phyloP scores from a whole-genome alignment of 2,888 invertebrate species.

The Synanthedon andrenaeformis region DNA sequence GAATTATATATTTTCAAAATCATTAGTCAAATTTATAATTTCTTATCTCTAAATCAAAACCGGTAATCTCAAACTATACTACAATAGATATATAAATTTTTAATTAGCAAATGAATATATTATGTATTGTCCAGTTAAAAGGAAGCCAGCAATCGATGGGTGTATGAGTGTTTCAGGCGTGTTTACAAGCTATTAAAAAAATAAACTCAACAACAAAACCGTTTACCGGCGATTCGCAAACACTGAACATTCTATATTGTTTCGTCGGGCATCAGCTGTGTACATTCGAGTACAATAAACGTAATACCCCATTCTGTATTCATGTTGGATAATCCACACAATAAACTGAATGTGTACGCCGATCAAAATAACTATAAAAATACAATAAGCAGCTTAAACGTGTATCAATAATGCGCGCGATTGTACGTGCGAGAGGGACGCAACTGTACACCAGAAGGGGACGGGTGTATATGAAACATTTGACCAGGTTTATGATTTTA shows the following conservation, averaged over 20 bases:
- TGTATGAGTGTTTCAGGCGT: slow-evolving; percentile 12
- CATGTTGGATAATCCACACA: slow-evolving; percentile 54
- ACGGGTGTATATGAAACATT: slow-evolving; percentile 9
- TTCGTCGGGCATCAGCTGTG: slow-evolving; percentile 53
- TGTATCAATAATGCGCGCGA: slow-evolving; percentile 54
- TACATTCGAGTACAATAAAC: slow-evolving; percentile 47
- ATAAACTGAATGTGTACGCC: slow-evolving; percentile 46
- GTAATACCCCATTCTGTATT: slow-evolving; percentile 55
- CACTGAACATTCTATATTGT: slow-evolving; percentile 32
- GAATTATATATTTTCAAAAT: no score
- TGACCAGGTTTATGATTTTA: slow-evolving; percentile 2
- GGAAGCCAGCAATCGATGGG: no score
- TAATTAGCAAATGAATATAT: no score
- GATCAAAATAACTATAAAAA: slow-evolving; percentile 70
- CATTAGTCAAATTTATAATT: no score
- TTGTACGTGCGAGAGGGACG: slow-evolving; percentile 26
- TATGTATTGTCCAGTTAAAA: no score
- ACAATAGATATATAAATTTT: no score
- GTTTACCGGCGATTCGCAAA: slow-evolving; percentile 49
- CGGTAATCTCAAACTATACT: no score
- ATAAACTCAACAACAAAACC: slow-evolving; percentile 21
- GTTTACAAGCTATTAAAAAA: slow-evolving; percentile 49
- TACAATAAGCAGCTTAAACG: slow-evolving; percentile 66
- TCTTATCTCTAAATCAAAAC: no score
- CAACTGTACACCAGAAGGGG: slow-evolving; percentile 10